Evolutionary conservation across 2,888 invertebrate genomes (phyloP).

Genomic region (Cantharis nigra): DNA sequence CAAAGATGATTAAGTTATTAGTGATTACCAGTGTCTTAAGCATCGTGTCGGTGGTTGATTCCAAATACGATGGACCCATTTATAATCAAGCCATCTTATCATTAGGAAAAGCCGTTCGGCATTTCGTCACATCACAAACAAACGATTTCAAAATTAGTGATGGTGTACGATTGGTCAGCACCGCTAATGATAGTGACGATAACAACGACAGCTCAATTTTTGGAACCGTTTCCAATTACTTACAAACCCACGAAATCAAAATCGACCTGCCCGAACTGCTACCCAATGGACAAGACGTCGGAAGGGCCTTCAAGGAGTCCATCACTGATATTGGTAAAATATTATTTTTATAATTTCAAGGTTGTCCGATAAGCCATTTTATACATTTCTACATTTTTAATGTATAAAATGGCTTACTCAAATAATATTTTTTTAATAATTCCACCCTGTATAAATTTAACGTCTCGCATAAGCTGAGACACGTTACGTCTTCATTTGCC

Average conservation of each 20-base stretch:
- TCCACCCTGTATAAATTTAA: not conserved
- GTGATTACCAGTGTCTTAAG: slow-evolving; percentile 37
- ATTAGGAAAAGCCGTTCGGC: slow-evolving; percentile 57
- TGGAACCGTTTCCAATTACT: slow-evolving; percentile 67
- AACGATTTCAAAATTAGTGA: slow-evolving; percentile 65
- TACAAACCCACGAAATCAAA: slow-evolving; percentile 73
- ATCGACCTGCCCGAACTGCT: slow-evolving; percentile 73
- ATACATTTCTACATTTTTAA: no score
- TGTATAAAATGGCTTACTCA: not conserved
- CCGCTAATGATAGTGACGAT: slow-evolving; percentile 55
- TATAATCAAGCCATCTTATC: slow-evolving; percentile 47
- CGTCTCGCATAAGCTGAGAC: not conserved
- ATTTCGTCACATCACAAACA: slow-evolving; percentile 58
- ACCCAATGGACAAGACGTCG: slow-evolving; percentile 62
- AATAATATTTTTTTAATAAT: no score
- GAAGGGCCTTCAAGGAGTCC: slow-evolving; percentile 60
- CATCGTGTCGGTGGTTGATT: slow-evolving; percentile 21
- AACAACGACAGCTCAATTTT: slow-evolving; percentile 60
- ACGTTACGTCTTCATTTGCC: not conserved
- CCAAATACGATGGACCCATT: slow-evolving; percentile 39
- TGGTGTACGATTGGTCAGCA: slow-evolving; percentile 67
- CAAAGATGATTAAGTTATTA: slow-evolving; percentile 46
- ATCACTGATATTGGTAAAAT: slow-evolving; percentile 62
- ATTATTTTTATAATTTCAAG: not conserved
- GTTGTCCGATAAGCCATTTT: not conserved